These are phyloP conservation scores for Calyptommatus sinebrachiatus DNA, from an alignment of 2,113 vertebrate genomes.

Conservation along the genomic window DNA sequence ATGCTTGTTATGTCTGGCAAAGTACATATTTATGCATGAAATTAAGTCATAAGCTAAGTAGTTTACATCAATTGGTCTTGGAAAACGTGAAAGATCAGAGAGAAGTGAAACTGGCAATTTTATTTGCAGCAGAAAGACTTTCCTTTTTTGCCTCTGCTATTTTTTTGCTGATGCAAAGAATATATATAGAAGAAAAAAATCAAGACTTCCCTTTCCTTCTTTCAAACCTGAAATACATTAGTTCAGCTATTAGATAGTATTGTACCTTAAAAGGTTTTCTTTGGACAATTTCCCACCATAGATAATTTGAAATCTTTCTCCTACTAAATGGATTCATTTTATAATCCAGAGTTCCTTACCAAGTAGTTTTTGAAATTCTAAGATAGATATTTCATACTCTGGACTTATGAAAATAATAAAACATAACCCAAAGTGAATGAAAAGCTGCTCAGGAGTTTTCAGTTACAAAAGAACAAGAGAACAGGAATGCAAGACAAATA, in stretches of 20 bases:
- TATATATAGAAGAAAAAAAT: conserved; percentile 47
- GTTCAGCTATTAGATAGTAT: conserved; percentile 22
- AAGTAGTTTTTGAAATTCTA: not conserved
- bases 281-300: conserved; percentile 24
- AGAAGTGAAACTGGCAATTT: conserved; percentile 56
- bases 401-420: conserved; percentile 46
- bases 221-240: conserved; percentile 32
- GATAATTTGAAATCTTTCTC: conserved; percentile 43
- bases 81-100: conserved; percentile 62
- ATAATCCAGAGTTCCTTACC: conserved; percentile 4
- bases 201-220: conserved; percentile 23
- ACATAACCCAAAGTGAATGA: conserved; percentile 31
- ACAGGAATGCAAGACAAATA: conserved; percentile 38
- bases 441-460: conserved; percentile 22
- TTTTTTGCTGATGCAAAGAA: conserved; percentile 40
- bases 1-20: conserved; percentile 73
- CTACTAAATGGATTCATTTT: conserved; percentile 48
- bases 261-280: conserved; percentile 23
- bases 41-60: conserved; percentile 66
- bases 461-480: conserved; percentile 35
- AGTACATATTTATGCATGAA: conserved; percentile 68
- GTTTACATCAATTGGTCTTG: conserved; percentile 76
- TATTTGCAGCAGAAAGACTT: conserved; percentile 46
- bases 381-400: conserved; percentile 32
- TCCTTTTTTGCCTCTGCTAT: conserved; percentile 43